Conservation (phyloP, 2,888 invertebrate species). For the Melolontha melolontha region DNA sequence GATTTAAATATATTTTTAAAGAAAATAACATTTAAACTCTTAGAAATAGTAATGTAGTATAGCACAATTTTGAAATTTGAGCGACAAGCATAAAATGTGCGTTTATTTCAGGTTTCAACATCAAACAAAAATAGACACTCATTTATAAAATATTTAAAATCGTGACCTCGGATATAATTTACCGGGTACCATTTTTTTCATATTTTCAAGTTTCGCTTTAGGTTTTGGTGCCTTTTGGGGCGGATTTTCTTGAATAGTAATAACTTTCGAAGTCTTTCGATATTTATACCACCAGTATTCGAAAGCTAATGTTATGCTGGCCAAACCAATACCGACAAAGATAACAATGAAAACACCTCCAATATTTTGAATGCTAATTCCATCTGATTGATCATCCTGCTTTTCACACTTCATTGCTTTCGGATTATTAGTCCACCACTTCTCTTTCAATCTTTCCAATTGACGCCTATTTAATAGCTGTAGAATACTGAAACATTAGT, state of each 20-base stretch:
- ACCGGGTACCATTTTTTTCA: slow-evolving; percentile 22
- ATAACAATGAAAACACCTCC: slow-evolving; percentile 98
- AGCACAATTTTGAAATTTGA: slow-evolving; percentile 4
- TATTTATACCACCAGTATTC: slow-evolving; percentile 96
- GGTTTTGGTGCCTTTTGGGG: slow-evolving; percentile 33
- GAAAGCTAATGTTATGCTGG: slow-evolving; percentile 89
- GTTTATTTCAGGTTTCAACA: neutral
- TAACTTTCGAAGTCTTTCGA: slow-evolving; percentile 72
- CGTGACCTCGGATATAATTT: slow-evolving; percentile 53
- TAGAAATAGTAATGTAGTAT: neutral
- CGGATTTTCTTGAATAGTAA: slow-evolving; percentile 70
- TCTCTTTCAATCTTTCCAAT: slow-evolving; percentile 93
- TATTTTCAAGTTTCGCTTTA: slow-evolving; percentile 10
- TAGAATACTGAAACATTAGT: slow-evolving; percentile 77
- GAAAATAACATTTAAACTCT: neutral
- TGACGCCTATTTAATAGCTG: slow-evolving; percentile 92
- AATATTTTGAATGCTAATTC: slow-evolving; percentile 97
- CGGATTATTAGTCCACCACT: slow-evolving; percentile 95
- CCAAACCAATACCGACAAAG: slow-evolving; percentile 93
- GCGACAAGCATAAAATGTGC: slow-evolving; percentile 13
- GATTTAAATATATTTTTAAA: neutral
- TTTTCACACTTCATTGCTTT: slow-evolving; percentile 83
- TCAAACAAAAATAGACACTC: slow-evolving; percentile 58
- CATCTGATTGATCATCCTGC: slow-evolving; percentile 93
- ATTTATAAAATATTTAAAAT: slow-evolving; percentile 50